phyloP scores from a whole-genome alignment of 2,797 vertebrate genomes.

The Rhynchotus rufescens region DNA sequence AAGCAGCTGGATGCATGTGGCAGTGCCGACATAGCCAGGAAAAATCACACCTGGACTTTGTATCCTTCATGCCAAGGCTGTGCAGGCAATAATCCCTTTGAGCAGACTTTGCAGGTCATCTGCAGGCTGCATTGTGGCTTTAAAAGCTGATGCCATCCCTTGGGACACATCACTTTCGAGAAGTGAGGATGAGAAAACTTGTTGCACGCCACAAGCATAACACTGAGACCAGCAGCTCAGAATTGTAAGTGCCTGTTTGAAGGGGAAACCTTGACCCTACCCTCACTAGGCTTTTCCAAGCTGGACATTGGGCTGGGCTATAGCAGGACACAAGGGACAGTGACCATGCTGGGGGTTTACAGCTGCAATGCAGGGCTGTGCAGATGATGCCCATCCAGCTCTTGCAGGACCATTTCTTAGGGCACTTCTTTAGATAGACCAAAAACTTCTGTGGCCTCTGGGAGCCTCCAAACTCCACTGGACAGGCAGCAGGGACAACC shows the following conservation, averaged over 20 bases:
- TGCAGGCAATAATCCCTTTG: background rate
- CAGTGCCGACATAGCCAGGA: background rate
- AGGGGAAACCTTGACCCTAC: background rate
- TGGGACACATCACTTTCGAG: rapidly evolving
- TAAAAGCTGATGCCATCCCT: background rate
- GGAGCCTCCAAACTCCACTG: rapidly evolving
- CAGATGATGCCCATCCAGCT: background rate
- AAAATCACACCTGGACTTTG: background rate
- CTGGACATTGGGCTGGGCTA: background rate
- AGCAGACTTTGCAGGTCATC: background rate
- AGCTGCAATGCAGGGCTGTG: background rate
- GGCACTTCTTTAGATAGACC: background rate
- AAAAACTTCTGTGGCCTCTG: background rate
- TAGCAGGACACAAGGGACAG: background rate
- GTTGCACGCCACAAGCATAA: background rate
- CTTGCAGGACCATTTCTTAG: background rate
- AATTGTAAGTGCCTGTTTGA: rapidly evolving
- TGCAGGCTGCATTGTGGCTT: background rate
- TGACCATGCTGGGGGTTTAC: background rate
- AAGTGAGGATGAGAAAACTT: background rate
- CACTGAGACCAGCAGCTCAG: background rate
- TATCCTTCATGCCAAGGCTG: background rate
- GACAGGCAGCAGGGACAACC: background rate
- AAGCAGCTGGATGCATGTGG: background rate
- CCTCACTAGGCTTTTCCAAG: background rate